Percentiles rank a stretch among this genome's conserved stretches.
Conservation (phyloP, 2,113 vertebrate genomes). For the Eretmochelys imbricata region DNA sequence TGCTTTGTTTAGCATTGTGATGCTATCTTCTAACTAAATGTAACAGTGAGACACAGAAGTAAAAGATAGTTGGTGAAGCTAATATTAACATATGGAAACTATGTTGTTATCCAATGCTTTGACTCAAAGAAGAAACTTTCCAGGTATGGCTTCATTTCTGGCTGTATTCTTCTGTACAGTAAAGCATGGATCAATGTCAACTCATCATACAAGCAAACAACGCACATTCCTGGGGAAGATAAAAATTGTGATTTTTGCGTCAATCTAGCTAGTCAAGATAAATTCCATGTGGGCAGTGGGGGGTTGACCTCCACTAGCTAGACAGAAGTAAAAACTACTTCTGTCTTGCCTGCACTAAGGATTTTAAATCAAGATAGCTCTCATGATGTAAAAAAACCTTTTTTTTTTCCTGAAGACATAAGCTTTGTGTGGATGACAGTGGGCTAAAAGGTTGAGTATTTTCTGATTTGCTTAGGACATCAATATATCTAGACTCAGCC, state of each 20-base stretch:
- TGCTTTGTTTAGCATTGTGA: background rate
- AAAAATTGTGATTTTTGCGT: background rate
- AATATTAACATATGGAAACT: background rate
- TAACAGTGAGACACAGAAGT: background rate
- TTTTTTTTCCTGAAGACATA: conserved; percentile 33
- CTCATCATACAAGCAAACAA: background rate
- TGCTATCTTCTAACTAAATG: background rate
- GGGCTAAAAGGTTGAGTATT: background rate
- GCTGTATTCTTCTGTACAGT: background rate
- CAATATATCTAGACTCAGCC: background rate
- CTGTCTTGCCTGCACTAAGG: background rate
- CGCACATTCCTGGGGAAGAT: background rate
- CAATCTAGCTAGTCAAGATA: background rate
- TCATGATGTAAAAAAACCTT: conserved; percentile 19
- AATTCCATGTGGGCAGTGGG: background rate
- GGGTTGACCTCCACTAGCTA: background rate
- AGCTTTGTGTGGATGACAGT: background rate
- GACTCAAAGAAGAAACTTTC: background rate
- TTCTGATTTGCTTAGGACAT: conserved; percentile 36
- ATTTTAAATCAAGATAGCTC: conserved; percentile 31
- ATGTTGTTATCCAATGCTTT: background rate
- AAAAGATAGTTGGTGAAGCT: conserved; percentile 18
- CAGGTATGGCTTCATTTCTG: background rate
- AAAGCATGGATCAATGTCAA: background rate
- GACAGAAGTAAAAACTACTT: conserved; percentile 18